A percentile compares a stretch with the other conserved stretches of the same genome.
Evolutionary conservation across 2,797 vertebrate genomes (phyloP).

Genomic region (Spinus pinus): DNA sequence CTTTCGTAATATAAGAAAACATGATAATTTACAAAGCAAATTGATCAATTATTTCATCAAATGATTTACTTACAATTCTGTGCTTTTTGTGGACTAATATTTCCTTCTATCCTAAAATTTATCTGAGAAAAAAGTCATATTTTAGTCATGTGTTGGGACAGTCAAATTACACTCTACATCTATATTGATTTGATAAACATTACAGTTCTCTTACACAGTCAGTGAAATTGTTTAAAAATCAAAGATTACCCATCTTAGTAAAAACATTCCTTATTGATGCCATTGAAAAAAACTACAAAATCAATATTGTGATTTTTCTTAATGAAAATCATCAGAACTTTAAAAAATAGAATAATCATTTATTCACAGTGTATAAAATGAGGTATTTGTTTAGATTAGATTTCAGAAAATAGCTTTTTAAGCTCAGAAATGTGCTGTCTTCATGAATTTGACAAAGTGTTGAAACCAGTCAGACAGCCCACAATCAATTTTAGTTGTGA

Average conservation of each 20-base stretch:
- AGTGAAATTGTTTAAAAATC: background rate
- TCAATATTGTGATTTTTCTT: background rate
- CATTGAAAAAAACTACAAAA: background rate
- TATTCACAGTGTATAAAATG: background rate
- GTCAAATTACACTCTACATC: background rate
- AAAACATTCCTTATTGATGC: background rate
- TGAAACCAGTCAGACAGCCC: background rate
- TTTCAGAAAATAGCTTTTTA: background rate
- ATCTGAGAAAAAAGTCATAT: background rate
- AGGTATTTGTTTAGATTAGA: background rate
- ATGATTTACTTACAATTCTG: background rate
- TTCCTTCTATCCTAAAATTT: background rate
- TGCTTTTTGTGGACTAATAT: background rate
- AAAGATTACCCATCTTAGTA: background rate
- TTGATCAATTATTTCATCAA: background rate
- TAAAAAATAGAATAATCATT: background rate
- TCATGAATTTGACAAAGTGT: background rate
- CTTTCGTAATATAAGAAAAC: background rate
- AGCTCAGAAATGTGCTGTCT: background rate
- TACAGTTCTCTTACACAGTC: background rate
- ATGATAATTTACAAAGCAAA: background rate
- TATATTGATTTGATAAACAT: background rate
- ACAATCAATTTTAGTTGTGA: background rate
- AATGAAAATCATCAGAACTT: background rate
- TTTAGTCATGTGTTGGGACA: background rate